Evolutionary conservation across 2,113 vertebrate species (phyloP).

Genomic region (Promerops cafer): DNA sequence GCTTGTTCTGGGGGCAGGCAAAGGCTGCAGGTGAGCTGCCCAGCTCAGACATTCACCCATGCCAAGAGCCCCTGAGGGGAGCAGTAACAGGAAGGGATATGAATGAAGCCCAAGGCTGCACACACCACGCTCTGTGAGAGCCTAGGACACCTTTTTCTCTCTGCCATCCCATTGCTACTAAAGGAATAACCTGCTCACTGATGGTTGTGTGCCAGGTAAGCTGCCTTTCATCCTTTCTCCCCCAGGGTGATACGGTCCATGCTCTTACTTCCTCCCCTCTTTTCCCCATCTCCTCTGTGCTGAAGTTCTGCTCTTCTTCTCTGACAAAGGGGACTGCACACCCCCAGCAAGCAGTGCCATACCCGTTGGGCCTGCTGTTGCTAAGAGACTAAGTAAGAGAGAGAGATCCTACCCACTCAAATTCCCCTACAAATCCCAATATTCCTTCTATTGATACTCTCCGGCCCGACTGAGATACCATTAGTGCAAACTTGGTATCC

Average conservation of each 20-base stretch:
- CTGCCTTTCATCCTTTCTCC: background rate
- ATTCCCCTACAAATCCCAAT: background rate
- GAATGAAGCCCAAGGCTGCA: background rate
- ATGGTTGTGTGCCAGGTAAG: background rate
- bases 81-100: background rate
- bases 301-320: background rate
- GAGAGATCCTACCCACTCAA: background rate
- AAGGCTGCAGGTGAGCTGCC: background rate
- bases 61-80: fast-evolving
- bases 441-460: background rate
- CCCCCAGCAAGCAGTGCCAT: background rate
- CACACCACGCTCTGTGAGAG: background rate
- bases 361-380: background rate
- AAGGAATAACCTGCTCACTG: background rate
- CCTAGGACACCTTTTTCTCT: background rate
- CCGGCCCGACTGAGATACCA: background rate
- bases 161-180: background rate
- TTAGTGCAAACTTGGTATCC: background rate
- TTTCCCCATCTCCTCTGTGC: background rate
- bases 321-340: background rate
- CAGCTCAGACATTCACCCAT: background rate
- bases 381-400: slow-evolving; percentile 14
- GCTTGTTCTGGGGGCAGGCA: background rate
- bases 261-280: background rate
- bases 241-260: background rate